Evolutionary conservation across 2,113 vertebrate genomes (phyloP).

Genomic region (Helogale parvula): DNA sequence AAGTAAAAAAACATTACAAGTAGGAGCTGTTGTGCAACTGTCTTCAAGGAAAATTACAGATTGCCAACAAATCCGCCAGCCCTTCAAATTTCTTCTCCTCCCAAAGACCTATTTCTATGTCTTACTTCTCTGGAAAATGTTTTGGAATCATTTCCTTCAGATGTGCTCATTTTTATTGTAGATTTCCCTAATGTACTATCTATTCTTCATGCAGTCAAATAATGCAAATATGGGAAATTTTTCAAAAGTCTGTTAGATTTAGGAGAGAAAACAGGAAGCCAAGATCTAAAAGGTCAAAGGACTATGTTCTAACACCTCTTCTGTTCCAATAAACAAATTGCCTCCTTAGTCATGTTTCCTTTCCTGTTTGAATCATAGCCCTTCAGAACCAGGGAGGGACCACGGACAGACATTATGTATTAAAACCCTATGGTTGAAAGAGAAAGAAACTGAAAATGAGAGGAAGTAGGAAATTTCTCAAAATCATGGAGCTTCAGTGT

Average conservation of each 20-base stretch:
- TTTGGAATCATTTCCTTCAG: not conserved
- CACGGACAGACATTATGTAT: not conserved
- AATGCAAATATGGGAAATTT: not conserved
- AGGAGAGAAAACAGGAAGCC: not conserved
- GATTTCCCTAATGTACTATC: not conserved
- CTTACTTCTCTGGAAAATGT: not conserved
- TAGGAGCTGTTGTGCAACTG: not conserved
- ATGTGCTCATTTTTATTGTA: not conserved
- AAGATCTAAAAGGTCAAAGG: not conserved
- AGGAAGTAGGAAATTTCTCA: not conserved
- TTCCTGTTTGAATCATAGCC: not conserved
- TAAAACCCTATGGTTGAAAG: not conserved
- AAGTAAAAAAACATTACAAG: not conserved
- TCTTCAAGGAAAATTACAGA: not conserved
- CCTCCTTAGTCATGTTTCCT: not conserved
- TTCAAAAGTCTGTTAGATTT: not conserved
- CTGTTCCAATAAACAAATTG: not conserved
- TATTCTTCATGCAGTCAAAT: not conserved
- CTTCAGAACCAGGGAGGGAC: not conserved
- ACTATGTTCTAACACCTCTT: not conserved
- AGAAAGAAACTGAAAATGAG: not conserved
- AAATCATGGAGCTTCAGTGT: not conserved
- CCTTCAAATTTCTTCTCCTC: not conserved
- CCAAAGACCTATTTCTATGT: not conserved
- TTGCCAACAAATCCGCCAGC: not conserved